Percentiles rank a stretch among this genome's conserved stretches.
Conservation (phyloP, 1,140 invertebrate genomes). For the Campodea augens region DNA sequence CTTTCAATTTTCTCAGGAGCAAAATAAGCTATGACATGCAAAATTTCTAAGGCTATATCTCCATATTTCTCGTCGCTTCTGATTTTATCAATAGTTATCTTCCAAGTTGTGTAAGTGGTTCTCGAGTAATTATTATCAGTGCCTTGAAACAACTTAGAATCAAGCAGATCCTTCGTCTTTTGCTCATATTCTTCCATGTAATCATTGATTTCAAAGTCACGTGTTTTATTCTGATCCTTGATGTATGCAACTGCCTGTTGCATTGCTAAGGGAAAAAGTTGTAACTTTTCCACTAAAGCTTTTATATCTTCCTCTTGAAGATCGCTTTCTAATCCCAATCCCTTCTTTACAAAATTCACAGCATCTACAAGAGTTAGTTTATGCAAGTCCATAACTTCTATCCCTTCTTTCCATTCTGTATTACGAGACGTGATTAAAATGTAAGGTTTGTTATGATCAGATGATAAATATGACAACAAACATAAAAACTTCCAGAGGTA, state of each 20-base stretch:
- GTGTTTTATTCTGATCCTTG: conserved; percentile 2
- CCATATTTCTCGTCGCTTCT: conserved; percentile 9
- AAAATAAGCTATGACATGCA: conserved; percentile 9
- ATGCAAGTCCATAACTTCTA: conserved; percentile 8
- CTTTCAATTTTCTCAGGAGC: conserved; percentile 7
- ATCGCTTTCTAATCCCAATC: conserved; percentile 7
- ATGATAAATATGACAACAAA: no score
- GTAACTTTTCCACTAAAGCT: conserved; percentile 8
- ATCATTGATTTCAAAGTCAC: conserved; percentile 8
- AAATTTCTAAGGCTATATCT: conserved; percentile 7
- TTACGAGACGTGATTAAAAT: conserved; percentile 13
- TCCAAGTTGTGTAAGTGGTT: conserved; percentile 12
- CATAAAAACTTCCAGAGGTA: no score
- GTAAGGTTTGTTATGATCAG: conserved; percentile 7
- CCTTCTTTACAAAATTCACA: conserved; percentile 11
- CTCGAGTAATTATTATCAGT: conserved; percentile 10
- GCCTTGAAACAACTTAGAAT: conserved; percentile 8
- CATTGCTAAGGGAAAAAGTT: conserved; percentile 13
- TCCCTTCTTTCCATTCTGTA: conserved; percentile 9
- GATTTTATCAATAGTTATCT: conserved; percentile 13
- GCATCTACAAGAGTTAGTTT: conserved; percentile 11
- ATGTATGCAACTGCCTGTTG: conserved; percentile 11
- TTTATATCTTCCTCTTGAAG: conserved; percentile 8
- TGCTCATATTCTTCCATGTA: conserved; percentile 10
- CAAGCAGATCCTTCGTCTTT: conserved; percentile 8